A percentile compares a stretch with the other conserved stretches of the same genome.
These are phyloP conservation scores for Phyllostomus hastatus DNA, from an alignment of 2,113 vertebrate species.

Conservation along the genomic window DNA sequence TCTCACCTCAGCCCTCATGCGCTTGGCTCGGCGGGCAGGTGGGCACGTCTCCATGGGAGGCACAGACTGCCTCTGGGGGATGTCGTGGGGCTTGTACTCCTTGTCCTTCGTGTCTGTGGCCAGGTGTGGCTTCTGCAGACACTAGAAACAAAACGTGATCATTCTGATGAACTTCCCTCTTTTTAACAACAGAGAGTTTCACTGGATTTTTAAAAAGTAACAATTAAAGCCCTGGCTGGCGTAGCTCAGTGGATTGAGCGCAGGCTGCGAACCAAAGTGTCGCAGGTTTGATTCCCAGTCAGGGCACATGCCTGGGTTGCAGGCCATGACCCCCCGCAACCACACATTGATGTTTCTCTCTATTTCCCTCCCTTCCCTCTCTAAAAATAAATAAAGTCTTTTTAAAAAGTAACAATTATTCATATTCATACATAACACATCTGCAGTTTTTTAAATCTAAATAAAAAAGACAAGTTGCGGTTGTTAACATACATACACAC, in stretches of 20 bases:
- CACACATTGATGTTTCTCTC: no score
- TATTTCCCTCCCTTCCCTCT: no score
- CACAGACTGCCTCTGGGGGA: slow-evolving; percentile 84
- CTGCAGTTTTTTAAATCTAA: not conserved
- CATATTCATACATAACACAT: not conserved
- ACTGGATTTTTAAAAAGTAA: not conserved
- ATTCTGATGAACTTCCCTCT: slow-evolving; percentile 16
- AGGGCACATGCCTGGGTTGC: no score
- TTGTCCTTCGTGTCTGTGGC: slow-evolving; percentile 85
- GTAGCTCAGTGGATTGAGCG: no score
- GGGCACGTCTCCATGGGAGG: slow-evolving; percentile 81
- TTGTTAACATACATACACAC: not conserved
- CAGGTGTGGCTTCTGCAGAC: slow-evolving; percentile 88
- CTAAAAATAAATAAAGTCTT: not conserved
- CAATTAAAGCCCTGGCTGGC: not conserved
- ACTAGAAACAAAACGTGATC: slow-evolving; percentile 78
- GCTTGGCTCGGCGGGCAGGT: slow-evolving; percentile 90
- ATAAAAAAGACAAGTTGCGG: not conserved
- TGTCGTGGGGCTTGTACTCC: slow-evolving; percentile 91
- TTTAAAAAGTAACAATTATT: not conserved
- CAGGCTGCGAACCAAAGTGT: no score
- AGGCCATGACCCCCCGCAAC: no score
- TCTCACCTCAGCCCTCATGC: slow-evolving; percentile 91
- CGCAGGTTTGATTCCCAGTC: no score
- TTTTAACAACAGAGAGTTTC: not conserved